Evolutionary conservation across 2,888 invertebrate genomes (phyloP), one percentile per base, ranked within the genome.

Genomic region (Tachina lurida): DNA sequence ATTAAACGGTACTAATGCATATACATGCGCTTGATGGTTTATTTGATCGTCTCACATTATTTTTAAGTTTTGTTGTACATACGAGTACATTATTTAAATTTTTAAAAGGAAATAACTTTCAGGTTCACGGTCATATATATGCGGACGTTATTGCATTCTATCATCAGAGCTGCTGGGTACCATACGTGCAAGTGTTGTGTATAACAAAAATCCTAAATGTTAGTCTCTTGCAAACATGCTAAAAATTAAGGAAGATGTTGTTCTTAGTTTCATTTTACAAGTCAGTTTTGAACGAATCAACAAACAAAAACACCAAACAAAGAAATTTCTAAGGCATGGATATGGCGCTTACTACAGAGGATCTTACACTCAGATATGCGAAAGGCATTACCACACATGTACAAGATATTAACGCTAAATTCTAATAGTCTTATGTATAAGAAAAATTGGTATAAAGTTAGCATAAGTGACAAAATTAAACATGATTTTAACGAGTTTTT

Each of bases 171-270:
- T 52, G 15, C 22, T 54, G 74, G 74, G 49, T 41, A 12, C 43
- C n/a, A 41, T 39, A n/a, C 19, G 4, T 49, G 15, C n/a, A 9
- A 15, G 39, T 62, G 19, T 19, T n/a, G 31, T 31, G 31, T 31
- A 31, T 31, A 31, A 39, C 13, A 56, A 63, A 56, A 65, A 31
- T 31, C 17, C 7, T 47, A 58, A 17, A n/a, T 74, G 56, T 41
- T 45, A 17, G 67, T 60, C 67, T 73, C 60, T 67, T 47, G n/a
- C 39, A 77, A 67, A 62, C 73, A 83, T 60, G 60, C 60, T 60
- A 13, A 67, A 75, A 68, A 67, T 83, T 77, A 73, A 83, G 77
- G 54, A 77, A 83, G 77, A 83, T 83, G 77, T 84, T 83, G 77
- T 84, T 84, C 52, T 31, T 68, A 84, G 67, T 78, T 84, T 73